A percentile compares a stretch with the other conserved stretches of the same genome.
phyloP scores from a whole-genome alignment of 2,888 invertebrate genomes.

The Oeneis ivallda region DNA sequence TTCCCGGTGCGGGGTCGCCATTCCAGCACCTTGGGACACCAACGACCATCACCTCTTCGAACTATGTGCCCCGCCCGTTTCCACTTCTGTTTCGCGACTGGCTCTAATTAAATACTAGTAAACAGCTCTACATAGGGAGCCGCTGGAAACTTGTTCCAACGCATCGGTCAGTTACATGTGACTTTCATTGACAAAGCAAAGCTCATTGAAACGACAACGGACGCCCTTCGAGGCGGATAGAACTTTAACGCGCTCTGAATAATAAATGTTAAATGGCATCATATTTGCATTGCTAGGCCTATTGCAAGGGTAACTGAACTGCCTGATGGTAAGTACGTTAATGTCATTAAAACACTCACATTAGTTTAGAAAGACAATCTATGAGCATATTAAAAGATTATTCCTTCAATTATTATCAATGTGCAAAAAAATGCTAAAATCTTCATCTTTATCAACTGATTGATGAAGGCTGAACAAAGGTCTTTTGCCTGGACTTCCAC shows the following conservation, averaged over 20 bases:
- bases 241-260: conserved; percentile 33
- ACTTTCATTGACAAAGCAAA: conserved; percentile 37
- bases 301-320: conserved; percentile 8
- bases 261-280: conserved; percentile 27
- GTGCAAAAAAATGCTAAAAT: no score
- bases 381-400: background rate
- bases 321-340: background rate
- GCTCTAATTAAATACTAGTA: background rate
- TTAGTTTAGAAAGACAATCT: background rate
- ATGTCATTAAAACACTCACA: background rate
- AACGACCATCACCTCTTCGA: no score
- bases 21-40: no score
- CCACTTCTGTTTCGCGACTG: no score
- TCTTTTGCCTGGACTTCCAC: no score
- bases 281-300: conserved; percentile 9
- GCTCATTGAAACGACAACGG: conserved; percentile 34
- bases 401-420: no score
- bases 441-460: no score
- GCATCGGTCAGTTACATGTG: conserved; percentile 31
- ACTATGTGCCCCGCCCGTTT: no score
- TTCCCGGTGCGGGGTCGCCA: no score
- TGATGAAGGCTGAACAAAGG: no score
- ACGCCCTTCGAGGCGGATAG: conserved; percentile 33
- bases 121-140: background rate
- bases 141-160: conserved; percentile 25